Evolutionary conservation across 2,113 vertebrate genomes (phyloP), one percentile per base, ranked within the genome.

Genomic region (Oreochromis spilurus): DNA sequence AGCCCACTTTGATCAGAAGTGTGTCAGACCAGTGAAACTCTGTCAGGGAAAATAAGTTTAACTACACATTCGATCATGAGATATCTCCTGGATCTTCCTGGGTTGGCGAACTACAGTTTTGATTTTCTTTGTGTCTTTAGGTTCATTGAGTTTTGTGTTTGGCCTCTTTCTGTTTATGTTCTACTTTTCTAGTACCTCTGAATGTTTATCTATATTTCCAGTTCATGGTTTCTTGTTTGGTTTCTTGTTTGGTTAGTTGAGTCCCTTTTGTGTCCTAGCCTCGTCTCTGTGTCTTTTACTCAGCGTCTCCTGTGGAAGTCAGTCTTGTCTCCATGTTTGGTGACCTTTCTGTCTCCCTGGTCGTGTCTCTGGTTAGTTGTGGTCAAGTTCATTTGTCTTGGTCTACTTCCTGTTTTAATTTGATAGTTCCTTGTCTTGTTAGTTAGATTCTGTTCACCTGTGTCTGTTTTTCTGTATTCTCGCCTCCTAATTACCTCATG

Each of bases 1-100:
- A 36, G 58, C 58, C 0, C 58, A 62, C 17, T 0, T 36, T n/a
- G 17, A 62, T 40, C 2, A 0, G 12, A n/a, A 62, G 31, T 62
- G 31, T 62, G 58, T 36, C 9, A 36, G 58, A n/a, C 1, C 58
- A 62, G 31, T 12, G 60, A 34, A 34, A 11, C 29, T 6, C 31
- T 19, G 57, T 34, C 57, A 60, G 29, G 29, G 57, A 34, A 60
- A 60, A 60, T 3, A 6, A 0, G 29, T 19, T 62, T 34, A 62
- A 34, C 16, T 19, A 31, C 58, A 62, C 16, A 8, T 50, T 50
- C 14, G 16, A 62, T 62, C 58, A 34, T 62, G 58, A 19, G 58
- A 34, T 11, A 62, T 62, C 29, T 62, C 9, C 58, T 62, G 58
- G 58, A 0, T 34, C 58, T 29, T 34, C 58, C 38, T 62, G 58